Conservation (phyloP, 1,140 invertebrate genomes). For the Zaprionus kolodkinae region DNA sequence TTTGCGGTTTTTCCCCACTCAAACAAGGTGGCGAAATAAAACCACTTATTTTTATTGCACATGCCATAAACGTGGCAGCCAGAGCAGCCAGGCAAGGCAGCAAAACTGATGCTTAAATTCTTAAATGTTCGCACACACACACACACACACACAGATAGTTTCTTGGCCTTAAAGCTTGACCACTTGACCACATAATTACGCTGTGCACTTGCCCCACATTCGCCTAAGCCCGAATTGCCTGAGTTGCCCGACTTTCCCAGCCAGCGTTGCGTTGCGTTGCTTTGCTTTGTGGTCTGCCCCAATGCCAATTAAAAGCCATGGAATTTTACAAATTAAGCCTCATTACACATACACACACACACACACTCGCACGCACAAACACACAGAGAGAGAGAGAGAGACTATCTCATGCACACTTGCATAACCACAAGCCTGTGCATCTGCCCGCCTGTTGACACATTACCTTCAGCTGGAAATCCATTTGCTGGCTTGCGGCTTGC, state of each 20-base stretch:
- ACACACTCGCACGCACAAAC: slow-evolving; percentile 17
- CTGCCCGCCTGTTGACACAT: slow-evolving; percentile 70
- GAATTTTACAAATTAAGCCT: slow-evolving; percentile 81
- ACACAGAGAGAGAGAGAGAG: not conserved
- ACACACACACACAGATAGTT: slow-evolving; percentile 22
- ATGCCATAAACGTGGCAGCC: slow-evolving; percentile 44
- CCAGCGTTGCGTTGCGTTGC: slow-evolving; percentile 43
- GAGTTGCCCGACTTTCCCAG: not conserved
- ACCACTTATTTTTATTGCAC: slow-evolving; percentile 73
- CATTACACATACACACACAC: slow-evolving; percentile 59
- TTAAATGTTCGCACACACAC: slow-evolving; percentile 21
- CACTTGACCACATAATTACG: slow-evolving; percentile 77
- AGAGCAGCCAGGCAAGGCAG: slow-evolving; percentile 27
- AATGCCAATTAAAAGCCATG: slow-evolving; percentile 79
- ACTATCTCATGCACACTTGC: slow-evolving; percentile 11
- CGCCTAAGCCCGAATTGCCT: not conserved
- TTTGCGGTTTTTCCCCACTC: slow-evolving; percentile 57
- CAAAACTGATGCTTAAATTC: slow-evolving; percentile 40
- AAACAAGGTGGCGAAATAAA: slow-evolving; percentile 64
- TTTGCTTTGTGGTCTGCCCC: slow-evolving; percentile 64
- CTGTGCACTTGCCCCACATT: slow-evolving; percentile 63
- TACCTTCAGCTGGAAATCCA: slow-evolving; percentile 52
- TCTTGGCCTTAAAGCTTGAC: slow-evolving; percentile 47
- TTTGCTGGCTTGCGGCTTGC: slow-evolving; percentile 64
- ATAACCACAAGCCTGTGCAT: slow-evolving; percentile 68